Conservation (phyloP, 2,797 vertebrate genomes). For the Eremophila alpestris region DNA sequence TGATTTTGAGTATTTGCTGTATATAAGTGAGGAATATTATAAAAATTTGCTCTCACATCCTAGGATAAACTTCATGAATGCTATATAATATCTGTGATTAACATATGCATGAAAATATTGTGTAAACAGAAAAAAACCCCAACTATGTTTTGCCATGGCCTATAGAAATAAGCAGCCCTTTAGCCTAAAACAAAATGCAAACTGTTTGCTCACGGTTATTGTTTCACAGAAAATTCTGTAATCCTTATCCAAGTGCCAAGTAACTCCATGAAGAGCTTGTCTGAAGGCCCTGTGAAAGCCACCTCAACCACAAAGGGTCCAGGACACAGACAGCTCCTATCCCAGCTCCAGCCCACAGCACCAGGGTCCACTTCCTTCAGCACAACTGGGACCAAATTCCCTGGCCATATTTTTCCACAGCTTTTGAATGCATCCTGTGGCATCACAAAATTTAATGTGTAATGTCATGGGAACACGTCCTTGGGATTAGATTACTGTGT, state of each 20-base stretch:
- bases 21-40: neutral
- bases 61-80: neutral
- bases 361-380: neutral
- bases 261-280: neutral
- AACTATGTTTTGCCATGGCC: neutral
- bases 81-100: neutral
- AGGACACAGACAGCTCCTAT: accelerated
- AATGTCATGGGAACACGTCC: neutral
- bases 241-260: neutral
- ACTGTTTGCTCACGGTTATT: neutral
- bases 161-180: neutral
- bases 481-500: neutral
- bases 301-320: neutral
- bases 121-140: neutral
- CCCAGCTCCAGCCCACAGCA: neutral
- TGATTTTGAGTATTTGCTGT: neutral
- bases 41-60: neutral
- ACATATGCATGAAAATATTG: neutral
- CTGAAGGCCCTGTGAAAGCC: neutral
- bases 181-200: neutral
- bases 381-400: neutral
- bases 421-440: accelerated
- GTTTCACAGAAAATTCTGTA: neutral
- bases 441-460: neutral
- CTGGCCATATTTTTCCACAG: neutral